These are phyloP conservation scores for Camptogramma bilineatum DNA, from an alignment of 2,888 invertebrate species.

Conservation along the genomic window DNA sequence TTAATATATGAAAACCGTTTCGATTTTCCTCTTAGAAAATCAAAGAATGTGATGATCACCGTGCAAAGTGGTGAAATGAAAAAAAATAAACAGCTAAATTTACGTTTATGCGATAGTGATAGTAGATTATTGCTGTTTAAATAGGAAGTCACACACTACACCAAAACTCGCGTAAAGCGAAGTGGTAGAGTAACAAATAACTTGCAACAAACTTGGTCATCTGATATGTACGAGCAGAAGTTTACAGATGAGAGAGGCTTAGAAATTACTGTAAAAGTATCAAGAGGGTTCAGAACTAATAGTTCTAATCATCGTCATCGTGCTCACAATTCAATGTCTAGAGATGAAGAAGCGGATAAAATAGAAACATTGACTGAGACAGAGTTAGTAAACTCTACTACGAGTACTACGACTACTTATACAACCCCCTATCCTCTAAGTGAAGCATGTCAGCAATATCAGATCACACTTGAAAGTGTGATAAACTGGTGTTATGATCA, in stretches of 20 bases:
- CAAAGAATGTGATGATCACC: not conserved
- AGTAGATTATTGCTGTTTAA: constrained; percentile 6
- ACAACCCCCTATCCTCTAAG: constrained; percentile 4
- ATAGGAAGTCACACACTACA: constrained; percentile 2
- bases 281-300: constrained; percentile 8
- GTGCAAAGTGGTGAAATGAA: constrained; percentile 2
- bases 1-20: too few relatives aligned
- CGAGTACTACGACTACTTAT: not conserved
- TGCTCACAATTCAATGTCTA: not conserved
- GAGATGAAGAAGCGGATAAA: not conserved
- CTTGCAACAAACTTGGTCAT: constrained; percentile 11
- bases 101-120: constrained; percentile 5
- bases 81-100: constrained; percentile 7
- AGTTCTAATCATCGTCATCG: not conserved
- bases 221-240: constrained; percentile 10
- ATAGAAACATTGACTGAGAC: too few relatives aligned
- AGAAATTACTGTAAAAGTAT: constrained; percentile 12
- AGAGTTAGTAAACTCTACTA: too few relatives aligned
- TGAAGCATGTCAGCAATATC: constrained; percentile 3
- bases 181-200: constrained; percentile 8
- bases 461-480: constrained; percentile 6
- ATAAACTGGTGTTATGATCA: constrained; percentile 3
- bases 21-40: not conserved
- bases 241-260: constrained; percentile 9
- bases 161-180: not conserved